Evolutionary conservation across 2,888 invertebrate species (phyloP).

Genomic region (Cephus pulcher): DNA sequence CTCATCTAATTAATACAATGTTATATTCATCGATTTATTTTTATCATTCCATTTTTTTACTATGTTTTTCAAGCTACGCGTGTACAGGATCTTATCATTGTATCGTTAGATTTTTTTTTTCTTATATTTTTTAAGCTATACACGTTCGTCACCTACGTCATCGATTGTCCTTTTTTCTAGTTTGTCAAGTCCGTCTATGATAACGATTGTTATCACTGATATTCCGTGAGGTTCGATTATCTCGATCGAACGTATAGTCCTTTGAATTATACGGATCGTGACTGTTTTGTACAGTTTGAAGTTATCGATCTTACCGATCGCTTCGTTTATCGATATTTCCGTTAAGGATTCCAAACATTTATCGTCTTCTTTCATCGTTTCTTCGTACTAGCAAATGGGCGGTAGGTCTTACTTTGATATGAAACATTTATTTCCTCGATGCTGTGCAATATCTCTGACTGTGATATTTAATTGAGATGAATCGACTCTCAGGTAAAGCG

Average conservation of each 20-base stretch:
- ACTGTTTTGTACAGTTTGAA: background rate
- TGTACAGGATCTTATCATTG: background rate
- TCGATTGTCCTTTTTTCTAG: background rate
- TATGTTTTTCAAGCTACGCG: background rate
- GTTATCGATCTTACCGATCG: background rate
- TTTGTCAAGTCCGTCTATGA: background rate
- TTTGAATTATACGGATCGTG: background rate
- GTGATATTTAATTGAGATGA: background rate
- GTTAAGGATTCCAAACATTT: background rate
- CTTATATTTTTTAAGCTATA: background rate
- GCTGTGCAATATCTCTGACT: background rate
- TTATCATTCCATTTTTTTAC: background rate
- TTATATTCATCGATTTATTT: background rate
- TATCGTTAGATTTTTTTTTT: background rate
- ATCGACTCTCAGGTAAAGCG: background rate
- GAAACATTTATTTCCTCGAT: background rate
- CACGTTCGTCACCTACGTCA: background rate
- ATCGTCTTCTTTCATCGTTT: background rate
- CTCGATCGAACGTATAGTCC: background rate
- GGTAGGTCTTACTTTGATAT: background rate
- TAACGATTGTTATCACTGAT: background rate
- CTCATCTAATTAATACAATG: background rate
- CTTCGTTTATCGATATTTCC: background rate
- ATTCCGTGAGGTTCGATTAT: background rate
- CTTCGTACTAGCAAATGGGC: background rate